Conservation (phyloP, 2,113 vertebrate genomes). For the Eulemur rufifrons region DNA sequence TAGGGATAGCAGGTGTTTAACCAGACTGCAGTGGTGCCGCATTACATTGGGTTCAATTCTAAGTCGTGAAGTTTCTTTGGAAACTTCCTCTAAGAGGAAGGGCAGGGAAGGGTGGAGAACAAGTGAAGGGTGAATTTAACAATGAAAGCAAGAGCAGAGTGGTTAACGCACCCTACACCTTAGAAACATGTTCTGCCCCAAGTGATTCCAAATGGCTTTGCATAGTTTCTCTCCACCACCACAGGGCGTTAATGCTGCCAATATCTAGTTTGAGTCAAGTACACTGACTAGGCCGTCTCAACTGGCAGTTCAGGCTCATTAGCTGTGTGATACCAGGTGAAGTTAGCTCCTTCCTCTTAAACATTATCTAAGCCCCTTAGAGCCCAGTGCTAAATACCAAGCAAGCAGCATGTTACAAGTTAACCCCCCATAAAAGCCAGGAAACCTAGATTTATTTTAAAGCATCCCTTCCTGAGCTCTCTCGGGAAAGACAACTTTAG, state of each 20-base stretch:
- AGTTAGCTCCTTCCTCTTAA: neutral
- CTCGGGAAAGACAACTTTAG: neutral
- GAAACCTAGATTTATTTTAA: neutral
- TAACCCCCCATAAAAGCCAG: neutral
- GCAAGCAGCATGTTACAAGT: neutral
- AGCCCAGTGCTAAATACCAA: neutral
- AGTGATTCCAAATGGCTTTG: neutral
- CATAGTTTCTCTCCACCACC: neutral
- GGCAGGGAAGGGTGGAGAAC: neutral
- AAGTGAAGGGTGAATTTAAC: neutral
- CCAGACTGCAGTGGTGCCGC: accelerated
- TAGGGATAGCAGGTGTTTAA: neutral
- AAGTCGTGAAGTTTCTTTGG: neutral
- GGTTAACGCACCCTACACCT: neutral
- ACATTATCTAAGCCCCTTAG: neutral
- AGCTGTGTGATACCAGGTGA: neutral
- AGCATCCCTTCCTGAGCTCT: neutral
- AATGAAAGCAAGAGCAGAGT: neutral
- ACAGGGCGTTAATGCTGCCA: neutral
- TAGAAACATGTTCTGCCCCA: neutral
- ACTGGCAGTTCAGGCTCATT: neutral
- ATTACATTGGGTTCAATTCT: neutral
- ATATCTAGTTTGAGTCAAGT: neutral
- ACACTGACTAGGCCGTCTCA: neutral
- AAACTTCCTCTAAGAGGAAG: neutral